Base-by-base conservation (phyloP, 2,888 invertebrate species). In the Ethmia dodecea region DNA sequence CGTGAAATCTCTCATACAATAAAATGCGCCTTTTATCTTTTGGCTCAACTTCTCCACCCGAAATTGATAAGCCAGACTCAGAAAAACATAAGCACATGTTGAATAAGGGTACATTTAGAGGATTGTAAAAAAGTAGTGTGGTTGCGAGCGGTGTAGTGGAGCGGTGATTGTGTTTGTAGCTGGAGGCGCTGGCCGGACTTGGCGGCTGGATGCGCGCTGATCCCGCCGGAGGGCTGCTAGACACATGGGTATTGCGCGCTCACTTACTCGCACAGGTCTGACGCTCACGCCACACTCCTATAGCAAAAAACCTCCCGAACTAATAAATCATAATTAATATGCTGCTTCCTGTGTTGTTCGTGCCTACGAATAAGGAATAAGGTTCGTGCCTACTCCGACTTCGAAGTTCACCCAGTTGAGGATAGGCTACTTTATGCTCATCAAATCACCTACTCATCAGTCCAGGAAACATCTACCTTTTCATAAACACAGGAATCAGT, bases 191-290 rank as follows among this genome's bases (percentile, higher is more conserved):
- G 70, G 81, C 86, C 54, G 84, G 84, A 49, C 74, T 80, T 68
- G 71, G 83, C 72, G 84, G 83, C 50, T 81, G 81, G 81, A 77
- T 83, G 81, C 81, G 84, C 66, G 73, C 81, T 53, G 84, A 80
- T 57, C 79, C 81, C 25, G 31, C 28, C 25, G 37, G 29, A 64
- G 80, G 71, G 57, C 80, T 86, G 66, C 80, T 87, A 71, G 86
- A 87, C 79, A 86, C 84, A 67, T 86, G 86, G 87, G 86, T 87
- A 87, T 86, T 86, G 83, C 84, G 84, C 84, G 86, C 86, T 84
- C 86, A 79, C 84, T 86, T 83, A 79, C 81, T 84, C 78, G 80
- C 84, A 77, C 84, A 86, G 86, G 86, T 86, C 83, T 83, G 84
- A 74, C 70, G 74, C 77, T 64, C 60, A 65, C 42, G 38, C 60